Base-by-base conservation (phyloP, 1,140 invertebrate species). In the Pissodes strobi region DNA sequence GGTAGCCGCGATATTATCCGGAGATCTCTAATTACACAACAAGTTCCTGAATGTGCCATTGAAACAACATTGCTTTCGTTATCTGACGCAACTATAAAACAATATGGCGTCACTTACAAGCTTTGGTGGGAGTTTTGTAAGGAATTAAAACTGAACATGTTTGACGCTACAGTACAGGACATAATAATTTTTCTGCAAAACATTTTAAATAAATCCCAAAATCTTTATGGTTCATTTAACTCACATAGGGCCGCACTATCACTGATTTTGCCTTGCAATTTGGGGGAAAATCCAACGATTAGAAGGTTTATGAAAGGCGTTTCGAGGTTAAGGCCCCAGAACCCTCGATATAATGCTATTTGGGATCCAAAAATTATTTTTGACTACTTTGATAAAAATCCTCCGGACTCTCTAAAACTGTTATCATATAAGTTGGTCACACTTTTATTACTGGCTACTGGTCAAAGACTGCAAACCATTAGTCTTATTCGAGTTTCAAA, bases 261-360 rank as follows among this genome's bases (percentile, higher is more conserved):
- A 9, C 15, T 49, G 15, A 22, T 49, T 18, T 45, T 55, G 46
- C 9, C 46, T 12, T n/a, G 6, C 6, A 6, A 6, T 8, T 12
- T 5, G 5, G 12, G 13, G 9, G 52, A 37, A 5, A 6, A 55
- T 46, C 4, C 23, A 8, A 8, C 39, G 5, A 4, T 55, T 55
- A 37, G 6, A 9, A 55, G 52, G 27, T 39, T 9, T 18, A 45
- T 57, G 2, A 39, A 57, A 49, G 34, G 55, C 5, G 17, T 53
- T 17, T 53, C 4, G 15, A 57, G 19, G 2, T 5, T 6, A 48
- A 5, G 6, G 15, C 37, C 55, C 3, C 6, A 41, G n/a, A 18
- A 22, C 3, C 18, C 34, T 18, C 3, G 25, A 21, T 57, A 39
- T 49, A 13, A 18, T 9, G n/a, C n/a, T n/a, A n/a, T n/a, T n/a